These are phyloP conservation scores for Sebastes matsubarae DNA, from an alignment of 2,797 vertebrate genomes.

Conservation along the genomic window DNA sequence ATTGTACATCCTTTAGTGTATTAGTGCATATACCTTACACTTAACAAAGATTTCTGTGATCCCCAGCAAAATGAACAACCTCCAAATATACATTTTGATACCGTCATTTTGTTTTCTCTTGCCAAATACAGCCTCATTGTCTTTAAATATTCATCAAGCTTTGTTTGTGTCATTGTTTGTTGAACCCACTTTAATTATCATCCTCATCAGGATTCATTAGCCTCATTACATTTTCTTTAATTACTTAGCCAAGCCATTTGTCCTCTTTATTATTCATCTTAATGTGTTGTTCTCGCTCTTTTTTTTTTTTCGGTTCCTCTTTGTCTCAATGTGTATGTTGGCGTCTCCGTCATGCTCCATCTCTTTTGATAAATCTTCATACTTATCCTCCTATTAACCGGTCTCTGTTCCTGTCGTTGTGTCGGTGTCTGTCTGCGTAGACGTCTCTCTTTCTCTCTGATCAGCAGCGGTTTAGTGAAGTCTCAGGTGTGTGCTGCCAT, in stretches of 20 bases:
- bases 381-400: background rate
- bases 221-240: slow-evolving; percentile 44
- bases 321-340: background rate
- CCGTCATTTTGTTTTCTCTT: background rate
- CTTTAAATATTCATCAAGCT: slow-evolving; percentile 36
- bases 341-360: background rate
- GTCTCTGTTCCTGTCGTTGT: background rate
- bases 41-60: background rate
- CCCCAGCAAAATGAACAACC: background rate
- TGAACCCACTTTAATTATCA: slow-evolving; percentile 50
- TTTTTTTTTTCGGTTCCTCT: background rate
- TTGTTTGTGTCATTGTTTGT: slow-evolving; percentile 48
- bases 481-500: background rate
- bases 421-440: background rate
- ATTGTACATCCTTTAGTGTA: background rate
- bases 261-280: slow-evolving; percentile 35
- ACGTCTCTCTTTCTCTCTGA: background rate
- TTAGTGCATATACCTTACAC: background rate
- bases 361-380: background rate
- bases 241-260: slow-evolving; percentile 26
- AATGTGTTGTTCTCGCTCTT: slow-evolving; percentile 5
- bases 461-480: background rate
- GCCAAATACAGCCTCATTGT: background rate
- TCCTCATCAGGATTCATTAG: slow-evolving; percentile 55
- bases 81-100: background rate